phyloP scores from a whole-genome alignment of 2,888 invertebrate species.

The Tetramorium bicarinatum region DNA sequence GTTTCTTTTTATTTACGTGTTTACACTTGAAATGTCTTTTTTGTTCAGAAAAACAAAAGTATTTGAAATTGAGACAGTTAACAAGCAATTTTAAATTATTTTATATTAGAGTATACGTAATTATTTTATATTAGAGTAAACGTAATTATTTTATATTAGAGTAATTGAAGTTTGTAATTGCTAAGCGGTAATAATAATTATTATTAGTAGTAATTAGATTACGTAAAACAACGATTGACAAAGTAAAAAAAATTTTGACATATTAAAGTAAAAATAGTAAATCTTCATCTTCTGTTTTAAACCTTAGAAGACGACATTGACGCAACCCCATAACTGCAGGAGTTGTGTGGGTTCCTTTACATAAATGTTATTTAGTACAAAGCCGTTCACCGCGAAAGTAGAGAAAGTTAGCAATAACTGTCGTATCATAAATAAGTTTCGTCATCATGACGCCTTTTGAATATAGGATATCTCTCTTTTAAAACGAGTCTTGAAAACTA shows the following conservation, averaged over 20 bases:
- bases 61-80: background rate
- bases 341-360: constrained; percentile 8
- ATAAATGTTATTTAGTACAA: constrained; percentile 38
- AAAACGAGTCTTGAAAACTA: background rate
- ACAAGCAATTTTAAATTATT: background rate
- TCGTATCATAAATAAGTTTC: constrained; percentile 30
- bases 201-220: background rate
- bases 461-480: background rate
- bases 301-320: background rate
- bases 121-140: background rate
- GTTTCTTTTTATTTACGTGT: background rate
- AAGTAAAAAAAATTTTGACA: background rate
- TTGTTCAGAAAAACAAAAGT: background rate
- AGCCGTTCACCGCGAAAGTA: background rate
- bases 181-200: background rate
- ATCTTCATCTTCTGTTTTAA: background rate
- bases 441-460: background rate
- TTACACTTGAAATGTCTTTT: background rate
- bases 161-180: background rate
- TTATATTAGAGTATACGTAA: too few species aligned
- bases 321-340: background rate
- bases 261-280: background rate
- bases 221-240: background rate
- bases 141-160: background rate
- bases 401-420: constrained; percentile 36